Evolutionary conservation across 2,113 vertebrate genomes (phyloP).

Genomic region (Clarias batrachus): DNA sequence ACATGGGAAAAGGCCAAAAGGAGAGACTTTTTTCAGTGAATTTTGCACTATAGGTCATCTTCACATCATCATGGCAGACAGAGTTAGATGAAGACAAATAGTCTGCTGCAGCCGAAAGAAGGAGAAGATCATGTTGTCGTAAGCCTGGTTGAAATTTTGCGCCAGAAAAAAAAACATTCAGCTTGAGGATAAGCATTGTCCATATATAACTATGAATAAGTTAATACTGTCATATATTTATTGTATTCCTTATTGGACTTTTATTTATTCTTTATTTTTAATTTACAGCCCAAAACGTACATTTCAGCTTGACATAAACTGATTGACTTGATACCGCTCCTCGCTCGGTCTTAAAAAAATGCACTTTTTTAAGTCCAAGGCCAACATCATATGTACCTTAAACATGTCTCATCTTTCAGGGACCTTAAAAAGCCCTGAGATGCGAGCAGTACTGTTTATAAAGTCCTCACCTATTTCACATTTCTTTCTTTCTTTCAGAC

Average conservation of each 20-base stretch:
- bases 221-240: background rate
- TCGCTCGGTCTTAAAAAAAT: background rate
- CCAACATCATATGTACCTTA: background rate
- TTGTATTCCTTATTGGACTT: background rate
- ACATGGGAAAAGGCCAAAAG: too few relatives aligned
- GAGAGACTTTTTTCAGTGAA: too few relatives aligned
- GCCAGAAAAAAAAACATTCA: background rate
- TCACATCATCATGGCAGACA: too few relatives aligned
- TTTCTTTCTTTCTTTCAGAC: background rate
- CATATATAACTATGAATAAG: background rate
- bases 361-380: background rate
- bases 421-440: background rate
- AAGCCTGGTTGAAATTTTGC: background rate
- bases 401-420: background rate
- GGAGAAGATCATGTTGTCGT: background rate
- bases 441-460: background rate
- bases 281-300: background rate
- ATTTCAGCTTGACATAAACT: background rate
- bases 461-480: background rate
- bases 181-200: background rate
- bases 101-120: too few relatives aligned
- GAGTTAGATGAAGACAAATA: too few relatives aligned
- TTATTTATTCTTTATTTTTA: background rate
- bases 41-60: too few relatives aligned
- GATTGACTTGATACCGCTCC: background rate